Evolutionary conservation across 2,797 vertebrate species (phyloP).

Genomic region (Geotrypetes seraphini): DNA sequence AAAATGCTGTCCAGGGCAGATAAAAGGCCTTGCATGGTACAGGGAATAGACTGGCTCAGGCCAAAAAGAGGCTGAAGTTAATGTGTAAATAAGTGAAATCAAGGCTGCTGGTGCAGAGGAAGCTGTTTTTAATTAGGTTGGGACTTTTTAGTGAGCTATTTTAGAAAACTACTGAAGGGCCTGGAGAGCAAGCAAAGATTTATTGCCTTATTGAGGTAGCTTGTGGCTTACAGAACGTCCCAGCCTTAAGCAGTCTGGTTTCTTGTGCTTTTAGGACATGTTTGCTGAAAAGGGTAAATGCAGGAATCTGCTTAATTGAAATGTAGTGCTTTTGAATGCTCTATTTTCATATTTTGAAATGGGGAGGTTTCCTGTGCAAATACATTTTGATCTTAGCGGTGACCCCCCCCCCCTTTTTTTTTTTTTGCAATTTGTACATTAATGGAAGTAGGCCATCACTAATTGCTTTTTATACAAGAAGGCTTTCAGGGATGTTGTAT

Average conservation of each 20-base stretch:
- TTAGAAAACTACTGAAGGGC: constrained; percentile 41
- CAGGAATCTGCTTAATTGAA: constrained; percentile 33
- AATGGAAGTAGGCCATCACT: too few relatives aligned
- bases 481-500: too few relatives aligned
- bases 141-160: constrained; percentile 50
- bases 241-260: constrained; percentile 24
- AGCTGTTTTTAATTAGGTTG: constrained; percentile 71
- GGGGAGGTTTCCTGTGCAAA: too few relatives aligned
- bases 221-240: constrained; percentile 19
- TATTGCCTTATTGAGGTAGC: constrained; percentile 41
- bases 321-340: too few relatives aligned
- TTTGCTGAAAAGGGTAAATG: constrained; percentile 20
- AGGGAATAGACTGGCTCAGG: constrained; percentile 57
- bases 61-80: constrained; percentile 59
- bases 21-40: constrained; percentile 56
- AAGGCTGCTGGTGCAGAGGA: constrained; percentile 56
- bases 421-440: too few relatives aligned
- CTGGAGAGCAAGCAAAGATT: constrained; percentile 37
- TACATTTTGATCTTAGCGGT: too few relatives aligned
- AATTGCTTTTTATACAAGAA: too few relatives aligned
- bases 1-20: constrained; percentile 74
- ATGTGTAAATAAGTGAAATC: constrained; percentile 76
- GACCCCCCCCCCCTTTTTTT: too few relatives aligned
- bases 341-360: too few relatives aligned
- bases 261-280: constrained; percentile 32